Conservation (phyloP, 2,888 invertebrate species). For the Polyploca ridens region DNA sequence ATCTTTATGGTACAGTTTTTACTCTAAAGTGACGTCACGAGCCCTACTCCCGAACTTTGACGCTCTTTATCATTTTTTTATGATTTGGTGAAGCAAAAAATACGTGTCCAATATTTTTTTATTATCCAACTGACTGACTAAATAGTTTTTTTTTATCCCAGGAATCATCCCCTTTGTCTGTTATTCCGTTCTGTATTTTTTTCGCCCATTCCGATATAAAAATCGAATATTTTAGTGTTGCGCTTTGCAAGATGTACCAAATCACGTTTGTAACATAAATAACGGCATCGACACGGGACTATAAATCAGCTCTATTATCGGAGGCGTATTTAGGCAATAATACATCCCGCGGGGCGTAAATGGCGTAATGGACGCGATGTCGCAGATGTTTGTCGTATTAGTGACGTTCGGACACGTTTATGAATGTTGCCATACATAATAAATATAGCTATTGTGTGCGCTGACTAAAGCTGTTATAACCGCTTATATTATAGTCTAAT, state of each 20-base stretch:
- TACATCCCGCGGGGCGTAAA: slow-evolving; percentile 33
- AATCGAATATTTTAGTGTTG: not conserved
- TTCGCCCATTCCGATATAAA: no score
- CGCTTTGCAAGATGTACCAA: not conserved
- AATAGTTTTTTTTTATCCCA: no score
- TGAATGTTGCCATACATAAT: not conserved
- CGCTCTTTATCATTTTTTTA: no score
- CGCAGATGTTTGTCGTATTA: slow-evolving; percentile 29
- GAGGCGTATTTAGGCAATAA: slow-evolving; percentile 33
- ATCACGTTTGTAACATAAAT: slow-evolving; percentile 30
- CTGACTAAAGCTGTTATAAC: not conserved
- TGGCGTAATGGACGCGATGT: slow-evolving; percentile 14
- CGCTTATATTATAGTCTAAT: not conserved
- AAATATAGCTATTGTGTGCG: not conserved
- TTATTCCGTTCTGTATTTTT: no score
- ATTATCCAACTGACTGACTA: no score
- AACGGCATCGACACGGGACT: slow-evolving; percentile 35
- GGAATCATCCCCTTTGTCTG: no score
- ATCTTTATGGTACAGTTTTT: no score
- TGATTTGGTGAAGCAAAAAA: no score
- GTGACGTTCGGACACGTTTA: slow-evolving; percentile 19
- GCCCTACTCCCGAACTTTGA: no score
- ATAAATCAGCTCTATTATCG: slow-evolving; percentile 43
- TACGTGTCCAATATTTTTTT: no score
- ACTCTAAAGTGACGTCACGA: no score